Evolutionary conservation across 2,797 vertebrate genomes (phyloP).

Genomic region (Poecilia velifera): DNA sequence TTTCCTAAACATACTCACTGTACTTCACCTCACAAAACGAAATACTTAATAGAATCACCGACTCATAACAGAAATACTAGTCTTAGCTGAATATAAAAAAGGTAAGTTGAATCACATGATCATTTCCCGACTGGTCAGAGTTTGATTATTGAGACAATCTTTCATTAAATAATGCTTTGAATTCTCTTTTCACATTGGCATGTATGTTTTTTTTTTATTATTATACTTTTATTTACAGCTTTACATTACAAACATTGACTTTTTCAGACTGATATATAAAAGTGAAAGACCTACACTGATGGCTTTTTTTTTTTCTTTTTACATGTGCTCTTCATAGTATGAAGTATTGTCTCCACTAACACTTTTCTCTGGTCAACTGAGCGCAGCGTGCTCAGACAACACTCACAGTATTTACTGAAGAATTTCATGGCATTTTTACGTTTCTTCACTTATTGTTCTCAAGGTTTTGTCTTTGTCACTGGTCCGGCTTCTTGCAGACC

Average conservation of each 20-base stretch:
- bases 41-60: slow-evolving; percentile 40
- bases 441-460: slow-evolving; percentile 19
- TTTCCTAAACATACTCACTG: slow-evolving; percentile 43
- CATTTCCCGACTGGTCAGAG: slow-evolving; percentile 29
- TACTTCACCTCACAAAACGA: slow-evolving; percentile 62
- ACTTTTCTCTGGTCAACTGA: slow-evolving; percentile 39
- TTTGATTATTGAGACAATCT: slow-evolving; percentile 27
- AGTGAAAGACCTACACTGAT: slow-evolving; percentile 48
- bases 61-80: slow-evolving; percentile 42
- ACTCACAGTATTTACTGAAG: slow-evolving; percentile 53
- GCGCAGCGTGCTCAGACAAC: slow-evolving; percentile 36
- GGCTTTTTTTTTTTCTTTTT: slow-evolving; percentile 46
- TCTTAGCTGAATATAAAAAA: slow-evolving; percentile 59
- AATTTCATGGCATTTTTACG: slow-evolving; percentile 37
- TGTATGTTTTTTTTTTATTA: slow-evolving; percentile 19
- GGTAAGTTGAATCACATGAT: slow-evolving; percentile 28
- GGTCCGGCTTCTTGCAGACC: slow-evolving; percentile 27
- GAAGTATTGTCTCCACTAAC: slow-evolving; percentile 28
- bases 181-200: slow-evolving; percentile 31
- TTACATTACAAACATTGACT: slow-evolving; percentile 54
- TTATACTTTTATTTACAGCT: slow-evolving; percentile 61
- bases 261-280: slow-evolving; percentile 48
- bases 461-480: slow-evolving; percentile 47
- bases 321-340: slow-evolving; percentile 36
- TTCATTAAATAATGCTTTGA: slow-evolving; percentile 49